These are phyloP conservation scores for Alloplasta piceator DNA, from an alignment of 2,888 invertebrate genomes.

Conservation along the genomic window DNA sequence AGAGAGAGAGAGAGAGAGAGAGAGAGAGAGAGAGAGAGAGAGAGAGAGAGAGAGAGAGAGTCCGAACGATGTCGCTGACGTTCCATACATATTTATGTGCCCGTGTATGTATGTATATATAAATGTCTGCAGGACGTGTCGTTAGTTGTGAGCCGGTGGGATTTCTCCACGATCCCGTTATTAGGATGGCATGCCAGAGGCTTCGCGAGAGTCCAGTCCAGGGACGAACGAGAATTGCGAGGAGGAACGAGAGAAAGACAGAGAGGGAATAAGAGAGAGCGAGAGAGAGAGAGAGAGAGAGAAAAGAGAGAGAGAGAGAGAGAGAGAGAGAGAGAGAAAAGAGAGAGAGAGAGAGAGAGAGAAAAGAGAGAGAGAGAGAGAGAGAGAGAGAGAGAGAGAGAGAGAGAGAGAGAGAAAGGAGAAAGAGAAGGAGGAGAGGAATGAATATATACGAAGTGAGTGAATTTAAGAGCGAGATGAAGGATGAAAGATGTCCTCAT, in stretches of 20 bases:
- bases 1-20: not conserved
- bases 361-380: not conserved
- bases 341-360: not conserved
- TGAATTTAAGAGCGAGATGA: too few relatives aligned
- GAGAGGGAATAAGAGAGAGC: slow-evolving; percentile 11
- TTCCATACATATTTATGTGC: not conserved
- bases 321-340: too few relatives aligned
- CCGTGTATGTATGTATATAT: not conserved
- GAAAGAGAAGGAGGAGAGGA: too few relatives aligned
- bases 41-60: not conserved
- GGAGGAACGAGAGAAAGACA: slow-evolving; percentile 21
- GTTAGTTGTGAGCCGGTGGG: slow-evolving; percentile 65
- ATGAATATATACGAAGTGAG: too few relatives aligned
- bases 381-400: too few relatives aligned
- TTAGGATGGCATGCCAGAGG: slow-evolving; percentile 72
- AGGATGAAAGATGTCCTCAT: too few relatives aligned
- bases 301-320: too few relatives aligned
- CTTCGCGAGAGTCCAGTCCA: slow-evolving; percentile 63
- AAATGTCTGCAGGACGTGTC: slow-evolving; percentile 62
- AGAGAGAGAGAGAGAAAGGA: too few relatives aligned
- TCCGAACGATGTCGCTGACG: slow-evolving; percentile 30
- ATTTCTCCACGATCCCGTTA: slow-evolving; percentile 71
- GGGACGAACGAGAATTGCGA: slow-evolving; percentile 42
- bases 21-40: not conserved
- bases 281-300: slow-evolving; percentile 21